These are phyloP conservation scores for Catamblyrhynchus diadema DNA, from an alignment of 2,797 vertebrate genomes.

Conservation along the genomic window DNA sequence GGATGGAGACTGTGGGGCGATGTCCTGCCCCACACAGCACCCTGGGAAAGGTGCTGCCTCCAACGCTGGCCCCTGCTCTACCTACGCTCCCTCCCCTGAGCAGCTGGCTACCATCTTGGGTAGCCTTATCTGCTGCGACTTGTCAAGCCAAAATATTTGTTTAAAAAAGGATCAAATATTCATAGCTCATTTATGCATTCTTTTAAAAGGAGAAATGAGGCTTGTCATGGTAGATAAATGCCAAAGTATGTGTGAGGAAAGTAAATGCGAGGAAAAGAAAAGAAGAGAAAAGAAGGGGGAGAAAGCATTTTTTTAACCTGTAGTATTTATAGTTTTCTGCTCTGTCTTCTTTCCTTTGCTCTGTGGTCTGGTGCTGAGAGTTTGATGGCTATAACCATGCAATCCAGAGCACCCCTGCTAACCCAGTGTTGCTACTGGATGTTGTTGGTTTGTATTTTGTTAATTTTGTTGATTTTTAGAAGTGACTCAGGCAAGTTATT, in stretches of 20 bases:
- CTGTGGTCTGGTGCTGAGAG: background rate
- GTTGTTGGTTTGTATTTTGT: background rate
- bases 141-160: slow-evolving; percentile 63
- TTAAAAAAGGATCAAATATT: slow-evolving; percentile 69
- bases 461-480: slow-evolving; percentile 34
- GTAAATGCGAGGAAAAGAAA: background rate
- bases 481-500: background rate
- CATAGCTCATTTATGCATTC: slow-evolving; percentile 58
- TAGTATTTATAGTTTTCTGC: background rate
- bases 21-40: background rate
- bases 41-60: background rate
- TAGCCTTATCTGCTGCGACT: slow-evolving; percentile 54
- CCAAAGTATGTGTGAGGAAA: background rate
- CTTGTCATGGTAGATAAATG: slow-evolving; percentile 55
- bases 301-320: background rate
- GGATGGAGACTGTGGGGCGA: accelerated
- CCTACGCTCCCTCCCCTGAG: background rate
- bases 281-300: background rate
- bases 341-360: background rate
- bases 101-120: slow-evolving; percentile 57
- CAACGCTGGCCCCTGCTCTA: background rate
- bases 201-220: slow-evolving; percentile 44
- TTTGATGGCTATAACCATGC: accelerated
- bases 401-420: background rate
- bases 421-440: background rate